Base-by-base conservation (phyloP, 2,888 invertebrate species). In the Hirtodrosophila alboralis region DNA sequence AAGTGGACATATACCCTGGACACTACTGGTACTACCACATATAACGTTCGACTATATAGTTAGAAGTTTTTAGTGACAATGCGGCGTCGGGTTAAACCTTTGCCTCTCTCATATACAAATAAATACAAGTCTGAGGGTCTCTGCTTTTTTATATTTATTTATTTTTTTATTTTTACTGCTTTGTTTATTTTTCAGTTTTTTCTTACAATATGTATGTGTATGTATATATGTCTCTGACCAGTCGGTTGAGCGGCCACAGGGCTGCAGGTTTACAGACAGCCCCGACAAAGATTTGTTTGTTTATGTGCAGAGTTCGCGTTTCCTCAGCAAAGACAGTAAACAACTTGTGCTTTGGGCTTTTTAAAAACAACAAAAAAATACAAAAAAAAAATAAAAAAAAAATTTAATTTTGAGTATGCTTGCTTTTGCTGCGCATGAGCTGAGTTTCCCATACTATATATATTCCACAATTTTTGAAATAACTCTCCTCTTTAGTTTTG, bases 241-340 rank as follows among this genome's bases (percentile, higher is more conserved):
- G 49, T 61, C 49, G 41, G 30, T 30, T 6, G 36, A 49, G 43
- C 36, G 14, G 26, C 33, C 18, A 45, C 13, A 38, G 43, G 28
- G 26, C 31, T 62, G 45, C 23, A 34, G 40, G 37, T 45, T 44
- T 30, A 16, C 27, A 54, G 51, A 51, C 60, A 54, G 30, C 34
- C n/a, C n/a, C 51, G 38, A 67, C 73, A 48, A n/a, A 65, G 45
- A 73, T 67, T 72, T 73, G 61, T 70, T 70, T 69, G 68, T 67
- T 67, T 70, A 57, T 73, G 56, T 59, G 54, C 56, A 48, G 51
- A 61, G 74, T 56, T 68, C 74, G 73, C 67, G 34, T 68, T 68
- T 40, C 49, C 54, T 33, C 47, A 44, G 31, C 51, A 61, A 68
- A 69, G 51, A 56, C 62, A 37, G 74, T 68, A 73, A 73, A 73